A percentile compares a stretch with the other conserved stretches of the same genome.
Conservation (phyloP, 2,113 vertebrate species). For the Cryptomyrus ogoouensis region DNA sequence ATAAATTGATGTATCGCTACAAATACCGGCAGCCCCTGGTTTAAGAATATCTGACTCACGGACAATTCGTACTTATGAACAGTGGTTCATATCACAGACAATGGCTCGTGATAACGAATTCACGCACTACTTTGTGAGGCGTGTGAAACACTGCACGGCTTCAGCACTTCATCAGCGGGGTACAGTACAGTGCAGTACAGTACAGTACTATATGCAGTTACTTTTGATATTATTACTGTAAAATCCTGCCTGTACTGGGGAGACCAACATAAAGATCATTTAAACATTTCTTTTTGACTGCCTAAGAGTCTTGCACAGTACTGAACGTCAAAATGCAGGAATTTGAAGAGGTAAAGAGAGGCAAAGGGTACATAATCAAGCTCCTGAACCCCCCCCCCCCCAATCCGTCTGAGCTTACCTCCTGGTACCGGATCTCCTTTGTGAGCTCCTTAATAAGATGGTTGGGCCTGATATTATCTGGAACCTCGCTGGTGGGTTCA, state of each 20-base stretch:
- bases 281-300: neutral
- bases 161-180: too few relatives aligned
- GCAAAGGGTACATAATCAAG: neutral
- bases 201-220: neutral
- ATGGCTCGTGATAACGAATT: too few relatives aligned
- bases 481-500: conserved; percentile 91
- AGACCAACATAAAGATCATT: neutral
- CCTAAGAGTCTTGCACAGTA: neutral
- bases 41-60: neutral
- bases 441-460: conserved; percentile 97
- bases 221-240: neutral
- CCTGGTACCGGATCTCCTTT: conserved; percentile 93
- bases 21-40: neutral
- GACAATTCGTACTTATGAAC: neutral
- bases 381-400: neutral
- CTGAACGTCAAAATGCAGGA: neutral
- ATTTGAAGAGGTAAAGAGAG: neutral
- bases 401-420: conserved; percentile 66
- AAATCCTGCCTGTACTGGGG: neutral
- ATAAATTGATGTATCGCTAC: neutral
- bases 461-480: conserved; percentile 93
- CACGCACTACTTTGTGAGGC: neutral
- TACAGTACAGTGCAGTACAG: neutral
- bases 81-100: too few relatives aligned
- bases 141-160: neutral